phyloP scores from a whole-genome alignment of 2,113 vertebrate species.

The Cebidichthys violaceus region DNA sequence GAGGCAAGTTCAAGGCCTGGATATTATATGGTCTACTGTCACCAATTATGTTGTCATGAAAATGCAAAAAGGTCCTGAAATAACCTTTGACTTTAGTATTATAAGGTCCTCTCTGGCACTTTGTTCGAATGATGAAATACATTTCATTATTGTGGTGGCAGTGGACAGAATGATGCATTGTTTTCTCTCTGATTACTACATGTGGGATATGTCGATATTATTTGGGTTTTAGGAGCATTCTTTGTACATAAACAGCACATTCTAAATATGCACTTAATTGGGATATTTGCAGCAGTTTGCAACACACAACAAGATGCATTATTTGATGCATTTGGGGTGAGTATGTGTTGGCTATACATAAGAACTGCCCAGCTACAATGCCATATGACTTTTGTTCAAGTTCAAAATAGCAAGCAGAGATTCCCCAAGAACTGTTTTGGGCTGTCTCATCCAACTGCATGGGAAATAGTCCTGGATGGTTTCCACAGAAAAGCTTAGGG shows the following conservation, averaged over 20 bases:
- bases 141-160: neutral
- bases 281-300: too few relatives aligned
- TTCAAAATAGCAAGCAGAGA: neutral
- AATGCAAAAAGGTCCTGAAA: neutral
- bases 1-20: constrained; percentile 11
- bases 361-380: neutral
- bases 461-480: neutral
- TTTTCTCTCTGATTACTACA: neutral
- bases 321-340: neutral
- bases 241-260: too few relatives aligned
- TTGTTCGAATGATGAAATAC: neutral
- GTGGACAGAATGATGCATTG: neutral
- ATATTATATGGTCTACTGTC: neutral
- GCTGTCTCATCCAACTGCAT: neutral
- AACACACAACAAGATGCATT: too few relatives aligned
- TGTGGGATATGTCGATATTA: too few relatives aligned
- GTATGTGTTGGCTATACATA: neutral
- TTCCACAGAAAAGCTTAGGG: neutral
- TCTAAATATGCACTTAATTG: too few relatives aligned
- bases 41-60: constrained; percentile 1
- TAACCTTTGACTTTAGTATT: neutral
- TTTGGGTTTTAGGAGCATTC: too few relatives aligned
- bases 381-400: neutral
- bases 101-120: neutral
- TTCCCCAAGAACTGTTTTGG: too few relatives aligned